These are phyloP conservation scores for Stratiolaelaps scimitus DNA, from an alignment of 1,140 invertebrate genomes.

Conservation along the genomic window DNA sequence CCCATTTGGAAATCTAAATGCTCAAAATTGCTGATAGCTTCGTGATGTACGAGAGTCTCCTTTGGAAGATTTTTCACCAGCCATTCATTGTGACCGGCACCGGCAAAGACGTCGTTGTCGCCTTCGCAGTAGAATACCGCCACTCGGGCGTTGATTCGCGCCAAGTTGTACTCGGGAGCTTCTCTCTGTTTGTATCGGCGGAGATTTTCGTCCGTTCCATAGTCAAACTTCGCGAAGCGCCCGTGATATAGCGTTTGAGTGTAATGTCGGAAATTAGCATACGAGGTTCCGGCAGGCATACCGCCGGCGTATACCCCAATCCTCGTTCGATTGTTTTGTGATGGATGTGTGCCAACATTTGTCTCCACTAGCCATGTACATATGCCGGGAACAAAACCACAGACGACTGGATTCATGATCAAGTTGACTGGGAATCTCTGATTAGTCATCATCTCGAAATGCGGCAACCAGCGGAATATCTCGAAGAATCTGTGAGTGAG, in stretches of 20 bases:
- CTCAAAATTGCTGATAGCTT: slow-evolving; percentile 11
- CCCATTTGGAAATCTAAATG: not conserved
- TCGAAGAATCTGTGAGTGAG: not conserved
- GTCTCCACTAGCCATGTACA: not conserved
- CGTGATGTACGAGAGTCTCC: not conserved
- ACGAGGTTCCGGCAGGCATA: slow-evolving; percentile 2
- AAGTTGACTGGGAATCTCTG: not conserved
- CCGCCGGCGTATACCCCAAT: not conserved
- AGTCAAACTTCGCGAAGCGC: slow-evolving; percentile 12
- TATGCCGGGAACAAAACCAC: not conserved
- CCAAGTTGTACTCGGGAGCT: not conserved
- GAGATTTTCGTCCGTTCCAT: not conserved
- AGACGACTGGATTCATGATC: not conserved
- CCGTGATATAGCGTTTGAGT: not conserved
- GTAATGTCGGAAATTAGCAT: not conserved
- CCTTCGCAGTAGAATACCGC: slow-evolving; percentile 12
- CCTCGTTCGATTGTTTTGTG: not conserved
- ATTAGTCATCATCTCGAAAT: not conserved
- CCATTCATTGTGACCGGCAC: slow-evolving; percentile 4
- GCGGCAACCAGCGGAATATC: slow-evolving; percentile 1
- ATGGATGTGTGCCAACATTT: not conserved
- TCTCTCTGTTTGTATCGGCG: not conserved
- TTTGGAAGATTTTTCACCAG: not conserved
- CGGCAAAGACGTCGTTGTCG: not conserved
- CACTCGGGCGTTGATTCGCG: not conserved